Percentiles rank a stretch among this genome's conserved stretches.
phyloP scores from a whole-genome alignment of 2,113 vertebrate species.

The Rhinichthys klamathensis region DNA sequence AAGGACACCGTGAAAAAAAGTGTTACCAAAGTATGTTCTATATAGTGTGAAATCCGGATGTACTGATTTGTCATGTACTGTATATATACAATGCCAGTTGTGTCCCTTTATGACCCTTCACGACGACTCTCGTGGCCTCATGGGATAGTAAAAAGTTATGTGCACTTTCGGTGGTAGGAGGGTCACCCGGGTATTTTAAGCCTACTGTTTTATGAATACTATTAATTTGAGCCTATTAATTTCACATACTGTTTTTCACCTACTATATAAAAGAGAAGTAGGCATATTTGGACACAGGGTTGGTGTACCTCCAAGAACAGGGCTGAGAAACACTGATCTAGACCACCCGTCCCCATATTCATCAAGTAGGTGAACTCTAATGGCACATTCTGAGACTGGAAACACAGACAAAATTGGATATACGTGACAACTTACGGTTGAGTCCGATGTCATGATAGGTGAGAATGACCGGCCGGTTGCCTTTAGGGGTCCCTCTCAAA shows the following conservation, averaged over 20 bases:
- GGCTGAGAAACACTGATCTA: not conserved
- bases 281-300: not conserved
- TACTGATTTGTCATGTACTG: not conserved
- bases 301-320: not conserved
- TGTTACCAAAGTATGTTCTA: not conserved
- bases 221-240: too few species aligned
- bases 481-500: conserved; percentile 87
- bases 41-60: not conserved
- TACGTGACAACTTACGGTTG: conserved; percentile 84
- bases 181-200: not conserved
- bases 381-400: not conserved
- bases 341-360: not conserved
- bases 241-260: too few species aligned
- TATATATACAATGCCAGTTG: too few species aligned
- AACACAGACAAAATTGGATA: not conserved
- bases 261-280: not conserved
- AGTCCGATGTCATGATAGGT: conserved; percentile 97
- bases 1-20: too few species aligned
- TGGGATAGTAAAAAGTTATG: not conserved
- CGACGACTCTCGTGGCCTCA: too few species aligned
- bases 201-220: too few species aligned
- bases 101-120: too few species aligned
- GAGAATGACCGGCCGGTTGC: conserved; percentile 92
- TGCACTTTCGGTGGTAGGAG: not conserved
- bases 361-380: not conserved